phyloP scores from a whole-genome alignment of 2,113 vertebrate species.

The Gambusia affinis region DNA sequence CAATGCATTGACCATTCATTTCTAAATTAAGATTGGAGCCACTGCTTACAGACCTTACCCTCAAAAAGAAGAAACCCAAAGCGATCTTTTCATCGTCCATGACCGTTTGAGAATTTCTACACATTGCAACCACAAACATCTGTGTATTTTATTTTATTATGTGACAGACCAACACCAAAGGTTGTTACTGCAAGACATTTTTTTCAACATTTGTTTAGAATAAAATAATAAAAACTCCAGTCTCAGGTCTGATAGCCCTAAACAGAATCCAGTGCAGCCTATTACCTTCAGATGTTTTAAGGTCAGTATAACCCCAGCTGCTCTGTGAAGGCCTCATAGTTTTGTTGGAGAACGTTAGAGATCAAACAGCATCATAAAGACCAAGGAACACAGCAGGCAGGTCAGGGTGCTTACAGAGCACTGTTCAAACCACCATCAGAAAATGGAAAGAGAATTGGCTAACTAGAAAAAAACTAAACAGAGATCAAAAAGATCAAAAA shows the following conservation, averaged over 20 bases:
- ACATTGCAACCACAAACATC: too few relatives aligned
- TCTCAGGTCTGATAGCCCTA: neutral
- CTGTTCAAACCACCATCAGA: neutral
- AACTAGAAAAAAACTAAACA: neutral
- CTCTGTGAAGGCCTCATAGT: neutral
- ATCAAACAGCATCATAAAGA: neutral
- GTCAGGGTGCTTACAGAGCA: neutral
- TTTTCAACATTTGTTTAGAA: neutral
- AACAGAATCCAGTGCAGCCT: neutral
- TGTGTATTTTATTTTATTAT: neutral
- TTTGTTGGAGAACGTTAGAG: neutral
- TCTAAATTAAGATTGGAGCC: neutral
- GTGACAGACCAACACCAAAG: neutral
- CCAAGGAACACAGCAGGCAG: neutral
- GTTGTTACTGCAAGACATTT: neutral
- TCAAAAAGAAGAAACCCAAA: neutral
- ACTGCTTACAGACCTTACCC: neutral
- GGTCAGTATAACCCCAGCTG: neutral
- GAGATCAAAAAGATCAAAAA: neutral
- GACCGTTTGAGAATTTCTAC: neutral
- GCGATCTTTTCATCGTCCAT: neutral
- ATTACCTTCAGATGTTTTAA: neutral
- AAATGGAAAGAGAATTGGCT: neutral
- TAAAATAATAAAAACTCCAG: neutral
- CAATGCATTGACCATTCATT: neutral